These are phyloP conservation scores for Galaxea fascicularis DNA, from an alignment of 92 coral and sea anemone species.

Conservation along the genomic window DNA sequence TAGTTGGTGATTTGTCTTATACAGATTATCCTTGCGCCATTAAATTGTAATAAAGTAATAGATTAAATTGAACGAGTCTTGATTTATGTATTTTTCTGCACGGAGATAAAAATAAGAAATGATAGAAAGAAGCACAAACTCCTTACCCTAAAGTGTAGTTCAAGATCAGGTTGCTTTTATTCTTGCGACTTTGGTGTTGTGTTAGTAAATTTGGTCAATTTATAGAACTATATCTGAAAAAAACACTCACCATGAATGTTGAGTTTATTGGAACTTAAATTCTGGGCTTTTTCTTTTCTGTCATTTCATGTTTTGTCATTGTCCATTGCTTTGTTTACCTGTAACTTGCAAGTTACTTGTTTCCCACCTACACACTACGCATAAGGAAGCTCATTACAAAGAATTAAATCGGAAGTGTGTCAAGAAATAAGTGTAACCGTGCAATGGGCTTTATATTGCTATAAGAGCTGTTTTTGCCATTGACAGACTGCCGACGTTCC, in stretches of 20 bases:
- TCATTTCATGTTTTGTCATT: no score
- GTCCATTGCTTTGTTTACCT: neutral
- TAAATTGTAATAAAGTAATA: no score
- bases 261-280: neutral
- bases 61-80: neutral
- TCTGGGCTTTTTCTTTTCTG: neutral
- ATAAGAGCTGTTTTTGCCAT: no score
- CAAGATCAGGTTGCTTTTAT: neutral
- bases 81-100: neutral
- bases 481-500: no score
- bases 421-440: no score
- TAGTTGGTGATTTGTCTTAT: no score
- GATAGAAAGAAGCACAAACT: neutral
- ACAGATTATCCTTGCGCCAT: no score
- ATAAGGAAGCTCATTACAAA: neutral
- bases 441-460: no score
- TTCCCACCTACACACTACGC: no score
- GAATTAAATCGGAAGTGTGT: neutral
- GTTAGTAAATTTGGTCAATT: neutral
- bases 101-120: no score
- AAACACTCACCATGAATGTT: neutral
- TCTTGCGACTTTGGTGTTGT: neutral
- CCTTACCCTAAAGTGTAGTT: neutral
- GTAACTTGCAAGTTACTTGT: neutral
- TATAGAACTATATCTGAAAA: neutral